Evolutionary conservation across 2,888 invertebrate species (phyloP).

Genomic region (Metacarcinus magister): DNA sequence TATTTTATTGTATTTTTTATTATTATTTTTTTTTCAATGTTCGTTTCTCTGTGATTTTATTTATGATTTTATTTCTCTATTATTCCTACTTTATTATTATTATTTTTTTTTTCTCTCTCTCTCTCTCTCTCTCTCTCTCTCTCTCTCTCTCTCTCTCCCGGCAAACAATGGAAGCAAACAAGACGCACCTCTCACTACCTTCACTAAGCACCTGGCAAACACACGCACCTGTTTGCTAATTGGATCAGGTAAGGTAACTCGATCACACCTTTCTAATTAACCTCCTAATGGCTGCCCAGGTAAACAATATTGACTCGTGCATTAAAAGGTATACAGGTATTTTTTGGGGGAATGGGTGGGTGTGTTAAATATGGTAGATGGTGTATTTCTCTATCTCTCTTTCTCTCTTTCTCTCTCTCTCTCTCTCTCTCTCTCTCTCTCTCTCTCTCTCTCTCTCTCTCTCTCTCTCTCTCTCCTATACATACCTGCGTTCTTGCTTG

Average conservation of each 20-base stretch:
- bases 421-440: conserved; percentile 45
- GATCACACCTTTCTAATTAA: background rate
- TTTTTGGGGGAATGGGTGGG: background rate
- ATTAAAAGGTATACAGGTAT: background rate
- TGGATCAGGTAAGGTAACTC: background rate
- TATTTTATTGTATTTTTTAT: too few relatives aligned
- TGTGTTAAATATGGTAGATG: background rate
- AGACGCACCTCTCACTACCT: background rate
- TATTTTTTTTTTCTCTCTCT: too few relatives aligned
- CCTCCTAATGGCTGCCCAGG: background rate
- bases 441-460: conserved; percentile 21
- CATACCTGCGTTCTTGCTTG: background rate
- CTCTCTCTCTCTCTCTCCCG: background rate
- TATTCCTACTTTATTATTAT: too few relatives aligned
- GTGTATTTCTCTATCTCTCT: background rate
- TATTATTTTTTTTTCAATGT: too few relatives aligned
- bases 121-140: background rate
- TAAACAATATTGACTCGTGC: background rate
- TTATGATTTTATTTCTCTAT: too few relatives aligned
- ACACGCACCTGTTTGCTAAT: conserved; percentile 3
- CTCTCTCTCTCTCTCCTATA: background rate
- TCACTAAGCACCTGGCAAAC: conserved; percentile 9
- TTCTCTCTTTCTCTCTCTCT: background rate
- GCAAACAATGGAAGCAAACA: background rate
- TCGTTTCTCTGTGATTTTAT: too few relatives aligned